Evolutionary conservation across 2,113 vertebrate species (phyloP), one percentile per base, ranked within the genome.

Genomic region (Callospermophilus lateralis): DNA sequence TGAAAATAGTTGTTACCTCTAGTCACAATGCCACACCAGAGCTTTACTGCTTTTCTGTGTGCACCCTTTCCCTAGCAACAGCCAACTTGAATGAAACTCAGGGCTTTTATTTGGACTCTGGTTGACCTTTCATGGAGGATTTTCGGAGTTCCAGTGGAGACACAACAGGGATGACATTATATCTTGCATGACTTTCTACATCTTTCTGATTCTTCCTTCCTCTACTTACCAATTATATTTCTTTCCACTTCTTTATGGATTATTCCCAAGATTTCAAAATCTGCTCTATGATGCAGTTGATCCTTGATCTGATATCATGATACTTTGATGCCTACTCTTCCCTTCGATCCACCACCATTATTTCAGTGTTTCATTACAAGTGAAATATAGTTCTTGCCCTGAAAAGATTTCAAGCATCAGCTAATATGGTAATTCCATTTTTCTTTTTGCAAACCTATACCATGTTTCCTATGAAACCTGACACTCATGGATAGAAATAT

Each of bases 181-280:
- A 13, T 22, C 19, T 19, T 67, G 7, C 4, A 74, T 1, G 83
- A 28, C 11, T 34, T 87, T 87, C n/a, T 86, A 4, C 58, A 77
- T 3, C 4, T 92, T 93, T 67, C 45, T 37, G 26, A 15, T 5
- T 92, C 11, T 63, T 67, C 34, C 68, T n/a, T 95, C 34, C 51
- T 90, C 37, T 68, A 28, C 1, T 70, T 72, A 63, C 83, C 73
- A 79, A 22, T 30, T 92, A 67, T 74, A 39, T 73, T 90, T 86
- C 30, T 74, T 84, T 94, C 22, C 12, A 81, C 13, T 80, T 88
- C 95, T 28, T 80, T 91, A n/a, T 91, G 72, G 72, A 72, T 76
- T 58, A 65, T 45, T 95, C 26, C 77, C n/a, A 15, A 96, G 12
- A 95, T 37, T 76, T 96, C 24, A 92, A 94, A 61, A 65, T 72